phyloP scores from a whole-genome alignment of 2,113 vertebrate species.

The Centropus unirufus region DNA sequence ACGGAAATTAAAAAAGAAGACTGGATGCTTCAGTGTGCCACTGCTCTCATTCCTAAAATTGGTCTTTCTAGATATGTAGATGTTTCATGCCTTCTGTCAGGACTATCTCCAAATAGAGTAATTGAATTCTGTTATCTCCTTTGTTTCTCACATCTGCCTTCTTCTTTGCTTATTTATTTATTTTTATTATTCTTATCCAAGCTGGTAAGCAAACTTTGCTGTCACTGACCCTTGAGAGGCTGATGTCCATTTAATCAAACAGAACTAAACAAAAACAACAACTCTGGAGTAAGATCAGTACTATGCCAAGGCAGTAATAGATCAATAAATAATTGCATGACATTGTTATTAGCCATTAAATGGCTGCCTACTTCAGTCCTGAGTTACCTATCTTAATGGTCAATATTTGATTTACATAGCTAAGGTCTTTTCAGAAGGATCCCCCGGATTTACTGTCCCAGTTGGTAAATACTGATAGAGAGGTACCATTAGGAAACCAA shows the following conservation, averaged over 20 bases:
- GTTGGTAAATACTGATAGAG: background rate
- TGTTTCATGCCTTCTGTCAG: slow-evolving; percentile 48
- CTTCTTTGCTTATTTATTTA: background rate
- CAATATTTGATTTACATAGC: background rate
- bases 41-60: slow-evolving; percentile 18
- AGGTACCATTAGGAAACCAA: background rate
- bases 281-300: background rate
- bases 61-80: slow-evolving; percentile 42
- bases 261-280: background rate
- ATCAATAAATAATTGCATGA: background rate
- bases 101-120: slow-evolving; percentile 66
- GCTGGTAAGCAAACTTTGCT: background rate
- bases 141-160: slow-evolving; percentile 47
- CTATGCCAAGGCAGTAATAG: background rate
- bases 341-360: background rate
- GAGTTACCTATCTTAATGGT: background rate
- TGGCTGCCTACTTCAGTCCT: background rate
- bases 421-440: background rate
- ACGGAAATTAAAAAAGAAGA: slow-evolving; percentile 62
- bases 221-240: background rate
- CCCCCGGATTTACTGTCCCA: background rate
- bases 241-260: background rate
- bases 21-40: slow-evolving; percentile 64
- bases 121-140: slow-evolving; percentile 67
- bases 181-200: slow-evolving; percentile 9